Base-by-base conservation (phyloP, 2,888 invertebrate species). In the Theodoxus fluviatilis region DNA sequence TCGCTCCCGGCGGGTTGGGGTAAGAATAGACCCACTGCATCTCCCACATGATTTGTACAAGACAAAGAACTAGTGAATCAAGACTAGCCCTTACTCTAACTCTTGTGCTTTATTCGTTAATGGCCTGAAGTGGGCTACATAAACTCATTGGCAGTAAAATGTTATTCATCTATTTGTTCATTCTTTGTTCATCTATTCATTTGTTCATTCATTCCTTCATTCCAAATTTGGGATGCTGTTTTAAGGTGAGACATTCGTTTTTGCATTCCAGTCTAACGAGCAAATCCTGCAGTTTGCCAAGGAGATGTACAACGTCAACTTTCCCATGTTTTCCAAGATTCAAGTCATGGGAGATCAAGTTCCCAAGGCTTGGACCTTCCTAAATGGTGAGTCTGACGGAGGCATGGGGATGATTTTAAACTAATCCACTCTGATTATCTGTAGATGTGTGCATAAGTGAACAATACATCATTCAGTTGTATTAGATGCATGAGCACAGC, bases 241-340 rank as follows among this genome's bases (percentile, higher is more conserved):
- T 37, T 25, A 7, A 18, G 2, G 15, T 59, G 22, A 33, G 31
- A 15, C 43, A 15, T 22, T 63, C 31, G 43, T n/a, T 28, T 65
- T 68, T 52, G 40, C 37, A 31, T 79, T 80, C n/a, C 78, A 85
- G 85, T 82, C 81, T 22, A 81, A 86, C 72, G 75, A 77, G 43
- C 85, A 86, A 33, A 88, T 89, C 47, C 74, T 83, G 70, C 74
- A 83, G 38, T 87, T 86, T 79, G 85, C 84, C 2, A 75, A 76
- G 43, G 76, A 80, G 33, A 81, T 79, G 33, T 89, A 85, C 73
- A 80, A 81, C 47, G 85, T 86, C 0, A 89, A 89, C 75, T 90
- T 89, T 75, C 88, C 88, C 2, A 79, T 90, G 40, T 88, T 89
- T 79, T 81, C 83, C 33, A 90, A 90, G 76, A 81, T 88, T 15